Percentiles rank a stretch among this genome's conserved stretches.
Evolutionary conservation across 2,888 invertebrate genomes (phyloP).

Genomic region (Andrena haemorrhoa): DNA sequence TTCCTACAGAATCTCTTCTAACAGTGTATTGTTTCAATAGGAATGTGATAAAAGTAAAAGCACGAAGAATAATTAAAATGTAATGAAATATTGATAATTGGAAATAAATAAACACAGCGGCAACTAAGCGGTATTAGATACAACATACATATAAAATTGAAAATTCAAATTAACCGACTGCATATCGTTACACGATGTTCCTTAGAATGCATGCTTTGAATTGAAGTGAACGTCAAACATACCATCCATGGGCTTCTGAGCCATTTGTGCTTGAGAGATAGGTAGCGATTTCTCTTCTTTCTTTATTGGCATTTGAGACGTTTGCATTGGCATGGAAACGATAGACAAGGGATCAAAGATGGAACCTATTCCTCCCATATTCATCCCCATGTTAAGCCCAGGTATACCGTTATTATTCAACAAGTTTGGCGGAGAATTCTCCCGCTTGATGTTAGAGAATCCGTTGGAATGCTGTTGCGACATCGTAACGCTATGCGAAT

Average conservation of each 20-base stretch:
- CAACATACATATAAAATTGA: constrained; percentile 2
- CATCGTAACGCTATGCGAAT: constrained; percentile 79
- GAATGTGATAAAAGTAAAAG: neutral
- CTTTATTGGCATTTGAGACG: constrained; percentile 85
- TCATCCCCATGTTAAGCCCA: constrained; percentile 84
- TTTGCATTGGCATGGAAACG: constrained; percentile 82
- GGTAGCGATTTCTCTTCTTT: constrained; percentile 88
- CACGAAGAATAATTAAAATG: neutral
- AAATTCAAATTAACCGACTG: neutral
- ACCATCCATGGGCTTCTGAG: constrained; percentile 83
- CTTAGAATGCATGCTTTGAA: neutral
- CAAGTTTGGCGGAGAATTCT: constrained; percentile 83
- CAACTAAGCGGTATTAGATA: neutral
- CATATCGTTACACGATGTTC: neutral
- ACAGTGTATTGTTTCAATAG: neutral
- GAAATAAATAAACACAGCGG: neutral
- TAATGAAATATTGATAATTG: neutral
- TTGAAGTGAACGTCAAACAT: constrained; percentile 63
- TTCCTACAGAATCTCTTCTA: neutral
- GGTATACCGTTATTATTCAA: constrained; percentile 86
- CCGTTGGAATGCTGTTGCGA: constrained; percentile 84
- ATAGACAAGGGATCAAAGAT: constrained; percentile 89
- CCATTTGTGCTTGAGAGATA: constrained; percentile 87
- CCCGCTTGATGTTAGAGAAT: constrained; percentile 85
- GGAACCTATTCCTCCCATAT: constrained; percentile 87